phyloP scores from a whole-genome alignment of 2,113 vertebrate species.

The Theristicus caerulescens region DNA sequence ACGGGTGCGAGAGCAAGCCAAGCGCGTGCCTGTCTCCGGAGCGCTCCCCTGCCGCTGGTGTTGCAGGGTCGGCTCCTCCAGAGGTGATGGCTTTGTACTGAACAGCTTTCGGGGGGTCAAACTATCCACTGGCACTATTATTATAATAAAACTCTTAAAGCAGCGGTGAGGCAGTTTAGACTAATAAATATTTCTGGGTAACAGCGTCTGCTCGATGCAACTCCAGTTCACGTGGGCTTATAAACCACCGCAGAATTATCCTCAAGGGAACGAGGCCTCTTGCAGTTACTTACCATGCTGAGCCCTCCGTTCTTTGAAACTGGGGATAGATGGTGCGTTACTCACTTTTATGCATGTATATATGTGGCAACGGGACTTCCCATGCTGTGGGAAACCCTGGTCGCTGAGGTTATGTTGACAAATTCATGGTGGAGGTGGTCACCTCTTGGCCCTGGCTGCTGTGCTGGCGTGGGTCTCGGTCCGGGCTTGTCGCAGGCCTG shows the following conservation, averaged over 20 bases:
- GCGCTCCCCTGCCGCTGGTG: accelerated
- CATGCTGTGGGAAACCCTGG: neutral
- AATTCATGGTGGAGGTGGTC: neutral
- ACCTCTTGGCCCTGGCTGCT: neutral
- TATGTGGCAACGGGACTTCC: neutral
- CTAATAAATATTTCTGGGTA: neutral
- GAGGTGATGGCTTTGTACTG: neutral
- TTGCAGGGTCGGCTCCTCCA: neutral
- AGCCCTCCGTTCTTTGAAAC: neutral
- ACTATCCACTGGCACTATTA: neutral
- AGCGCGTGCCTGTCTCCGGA: accelerated
- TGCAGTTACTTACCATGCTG: neutral
- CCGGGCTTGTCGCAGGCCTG: neutral
- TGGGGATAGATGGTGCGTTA: neutral
- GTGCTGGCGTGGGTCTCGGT: neutral
- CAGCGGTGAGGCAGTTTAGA: neutral
- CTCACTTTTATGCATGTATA: accelerated
- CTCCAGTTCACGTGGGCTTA: neutral
- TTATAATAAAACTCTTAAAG: neutral
- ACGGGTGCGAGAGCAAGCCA: neutral
- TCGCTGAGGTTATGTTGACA: neutral
- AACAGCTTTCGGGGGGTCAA: neutral
- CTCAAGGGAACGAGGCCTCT: neutral
- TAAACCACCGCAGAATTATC: neutral
- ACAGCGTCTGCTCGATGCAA: neutral